Base-by-base conservation (phyloP, 2,113 vertebrate genomes). In the Sminthopsis crassicaudata region DNA sequence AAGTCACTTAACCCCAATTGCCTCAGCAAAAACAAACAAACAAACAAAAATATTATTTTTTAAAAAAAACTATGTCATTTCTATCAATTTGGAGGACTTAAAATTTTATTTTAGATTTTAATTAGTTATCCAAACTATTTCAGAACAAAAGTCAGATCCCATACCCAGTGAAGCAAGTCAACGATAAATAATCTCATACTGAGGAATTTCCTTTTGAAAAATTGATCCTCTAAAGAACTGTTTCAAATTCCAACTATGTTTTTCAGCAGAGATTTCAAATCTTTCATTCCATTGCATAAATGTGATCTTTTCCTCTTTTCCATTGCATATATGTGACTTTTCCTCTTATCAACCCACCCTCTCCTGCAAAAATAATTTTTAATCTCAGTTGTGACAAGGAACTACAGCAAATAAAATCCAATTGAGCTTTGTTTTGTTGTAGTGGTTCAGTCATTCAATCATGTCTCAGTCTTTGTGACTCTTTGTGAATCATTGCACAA, bases 81-180 rank as follows among this genome's bases (percentile, higher is more conserved):
- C 90, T 84, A 94, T 93, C 90, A 93, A 95, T 97, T 97, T 96
- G 96, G 96, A 54, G 96, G 92, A 96, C 76, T 0, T 55, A 95
- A 91, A 50, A 90, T 0, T 0, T 91, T 51, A 95, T 22, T 76
- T 84, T 93, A 46, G 22, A 24, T 96, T 97, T 97, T 98, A 98
- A 98, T 98, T 96, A 97, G 91, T 16, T 95, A n/a, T 91, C 53
- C 94, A 91, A 98, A 96, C 60, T 93, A 57, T 94, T 96, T 90
- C 96, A 97, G 94, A 98, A 97, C 46, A 90, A 97, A 97, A 98
- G 96, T 60, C 95, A 96, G 95, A 89, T 97, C 96, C 93, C 96
- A 98, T 95, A 84, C 19, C 95, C 96, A 98, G 96, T 97, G 96
- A 98, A 97, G 91, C 93, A 96, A 92, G 46, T 90, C 98, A 95